Evolutionary conservation across 2,797 vertebrate genomes (phyloP).

Genomic region (Harpagifer antarcticus): DNA sequence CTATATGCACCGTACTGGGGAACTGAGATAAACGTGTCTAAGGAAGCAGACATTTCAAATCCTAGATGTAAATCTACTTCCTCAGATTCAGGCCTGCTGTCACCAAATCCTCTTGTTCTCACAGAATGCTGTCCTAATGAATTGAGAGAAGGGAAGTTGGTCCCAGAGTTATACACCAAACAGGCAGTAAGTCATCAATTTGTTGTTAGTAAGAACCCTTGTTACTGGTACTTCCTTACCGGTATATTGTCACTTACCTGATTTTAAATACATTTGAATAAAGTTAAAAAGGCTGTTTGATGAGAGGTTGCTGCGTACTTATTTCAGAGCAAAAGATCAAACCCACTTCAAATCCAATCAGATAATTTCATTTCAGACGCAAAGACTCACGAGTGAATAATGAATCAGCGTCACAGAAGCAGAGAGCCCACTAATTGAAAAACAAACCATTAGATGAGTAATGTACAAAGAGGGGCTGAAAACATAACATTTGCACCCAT

Average conservation of each 20-base stretch:
- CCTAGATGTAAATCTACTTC: neutral
- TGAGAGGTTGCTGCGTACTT: neutral
- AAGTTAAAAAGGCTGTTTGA: neutral
- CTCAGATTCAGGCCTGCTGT: neutral
- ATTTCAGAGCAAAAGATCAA: constrained; percentile 8
- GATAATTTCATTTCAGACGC: neutral
- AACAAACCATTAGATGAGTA: constrained; percentile 34
- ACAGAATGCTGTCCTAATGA: neutral
- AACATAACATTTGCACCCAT: neutral
- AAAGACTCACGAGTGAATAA: constrained; percentile 5
- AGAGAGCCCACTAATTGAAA: constrained; percentile 25
- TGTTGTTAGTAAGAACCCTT: no score
- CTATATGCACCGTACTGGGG: neutral
- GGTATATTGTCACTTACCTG: no score
- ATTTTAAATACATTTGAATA: no score
- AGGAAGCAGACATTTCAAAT: neutral
- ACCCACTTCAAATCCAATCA: neutral
- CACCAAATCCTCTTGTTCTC: neutral
- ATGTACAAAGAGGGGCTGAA: constrained; percentile 7
- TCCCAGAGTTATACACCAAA: no score
- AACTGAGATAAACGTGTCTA: neutral
- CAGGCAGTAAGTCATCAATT: no score
- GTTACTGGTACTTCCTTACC: no score
- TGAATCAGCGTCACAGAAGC: constrained; percentile 36
- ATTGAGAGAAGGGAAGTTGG: neutral